Base-by-base conservation (phyloP, 2,113 vertebrate genomes). In the Pygathrix nemaeus region DNA sequence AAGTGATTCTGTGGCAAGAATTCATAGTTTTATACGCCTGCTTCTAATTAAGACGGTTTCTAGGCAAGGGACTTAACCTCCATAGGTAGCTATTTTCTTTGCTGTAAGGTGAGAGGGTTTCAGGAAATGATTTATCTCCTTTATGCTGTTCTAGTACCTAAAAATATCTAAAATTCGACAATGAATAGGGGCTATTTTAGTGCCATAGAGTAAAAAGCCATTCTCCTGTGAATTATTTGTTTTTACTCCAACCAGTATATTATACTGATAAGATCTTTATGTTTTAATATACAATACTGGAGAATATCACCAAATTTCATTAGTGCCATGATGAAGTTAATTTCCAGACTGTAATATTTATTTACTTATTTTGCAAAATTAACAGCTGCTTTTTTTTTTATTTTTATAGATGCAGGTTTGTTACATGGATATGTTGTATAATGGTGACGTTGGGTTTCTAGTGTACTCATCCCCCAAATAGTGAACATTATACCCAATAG, bases 141-240 rank as follows among this genome's bases (percentile, higher is more conserved):
- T 90, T 92, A 88, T 88, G 32, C 48, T 79, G 4, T 90, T 79
- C 48, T 87, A 20, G 32, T 93, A 88, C 75, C 70, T 75, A 52
- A 97, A 88, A 66, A 88, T 68, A 35, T 84, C 64, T 81, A 72
- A 72, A 90, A 27, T 84, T 90, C 57, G 45, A 55, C 50, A 64
- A 64, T 40, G 59, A 73, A 9, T 75, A 55, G 25, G 25, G 21
- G 25, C 80, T 90, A 68, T 89, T 61, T 91, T 82, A 88, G 80
- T 86, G 25, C 57, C 59, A 79, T 48, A 80, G 50, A 95, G 72
- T 84, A 89, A 84, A 96, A 88, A 52, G 23, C 64, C 59, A 80
- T 85, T 92, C 52, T 88, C 78, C 43, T 94, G 38, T 90, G 57
- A 92, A 90, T 68, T 83, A 89, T 84, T 93, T 92, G 40, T 68